Percentiles rank a stretch among this genome's conserved stretches.
phyloP scores from a whole-genome alignment of 2,888 invertebrate genomes.

The Aphidius colemani region DNA sequence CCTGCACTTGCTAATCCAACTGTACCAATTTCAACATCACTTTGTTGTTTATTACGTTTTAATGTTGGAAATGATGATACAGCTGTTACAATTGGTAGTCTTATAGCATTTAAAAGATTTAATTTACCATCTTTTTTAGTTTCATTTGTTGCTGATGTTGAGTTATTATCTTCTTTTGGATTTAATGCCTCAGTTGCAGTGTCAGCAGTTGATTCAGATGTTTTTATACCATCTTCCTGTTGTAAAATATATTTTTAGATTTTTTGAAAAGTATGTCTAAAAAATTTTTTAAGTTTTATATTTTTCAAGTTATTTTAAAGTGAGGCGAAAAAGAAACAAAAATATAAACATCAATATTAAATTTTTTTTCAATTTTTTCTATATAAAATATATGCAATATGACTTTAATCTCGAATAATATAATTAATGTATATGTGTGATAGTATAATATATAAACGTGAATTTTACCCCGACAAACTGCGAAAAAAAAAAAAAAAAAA shows the following conservation, averaged over 20 bases:
- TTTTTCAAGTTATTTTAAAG: too few relatives aligned
- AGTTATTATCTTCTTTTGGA: conserved; percentile 49
- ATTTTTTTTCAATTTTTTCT: too few relatives aligned
- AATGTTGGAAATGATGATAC: conserved; percentile 41
- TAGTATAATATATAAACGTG: not conserved
- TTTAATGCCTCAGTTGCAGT: conserved; percentile 37
- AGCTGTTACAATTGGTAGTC: conserved; percentile 67
- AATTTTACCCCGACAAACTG: not conserved
- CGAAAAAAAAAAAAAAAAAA: conserved; percentile 1
- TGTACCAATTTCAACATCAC: conserved; percentile 64
- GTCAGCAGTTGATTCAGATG: conserved; percentile 30
- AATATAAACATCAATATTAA: too few relatives aligned
- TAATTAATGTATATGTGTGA: not conserved
- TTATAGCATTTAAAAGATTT: conserved; percentile 67
- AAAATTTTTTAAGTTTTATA: too few relatives aligned
- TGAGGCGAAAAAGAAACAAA: too few relatives aligned
- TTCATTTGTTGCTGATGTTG: conserved; percentile 48
- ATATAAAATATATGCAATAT: too few relatives aligned
- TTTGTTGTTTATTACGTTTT: conserved; percentile 30
- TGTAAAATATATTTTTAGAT: not conserved
- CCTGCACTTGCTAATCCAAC: conserved; percentile 76
- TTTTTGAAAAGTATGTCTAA: not conserved
- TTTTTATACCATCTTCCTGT: not conserved
- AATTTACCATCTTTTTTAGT: conserved; percentile 43
- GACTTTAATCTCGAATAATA: too few relatives aligned